Evolutionary conservation across 1,140 invertebrate species (phyloP).

Genomic region (Atta texana): DNA sequence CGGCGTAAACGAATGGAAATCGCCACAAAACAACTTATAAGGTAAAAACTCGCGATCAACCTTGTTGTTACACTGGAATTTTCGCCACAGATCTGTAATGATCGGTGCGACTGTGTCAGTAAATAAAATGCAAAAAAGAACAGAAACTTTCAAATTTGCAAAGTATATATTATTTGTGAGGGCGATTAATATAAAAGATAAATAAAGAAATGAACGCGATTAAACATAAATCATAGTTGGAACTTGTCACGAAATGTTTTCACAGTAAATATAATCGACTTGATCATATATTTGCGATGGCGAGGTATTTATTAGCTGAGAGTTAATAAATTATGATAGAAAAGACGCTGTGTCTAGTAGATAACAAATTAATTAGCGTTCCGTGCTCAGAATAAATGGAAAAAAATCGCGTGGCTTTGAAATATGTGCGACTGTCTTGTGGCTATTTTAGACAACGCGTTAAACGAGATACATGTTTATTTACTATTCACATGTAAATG

Average conservation of each 20-base stretch:
- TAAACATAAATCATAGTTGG: constrained; percentile 31
- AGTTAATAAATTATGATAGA: neutral
- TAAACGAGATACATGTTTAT: constrained; percentile 1
- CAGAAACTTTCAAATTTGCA: neutral
- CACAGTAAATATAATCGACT: neutral
- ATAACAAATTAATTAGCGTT: constrained; percentile 34
- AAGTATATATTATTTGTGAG: neutral
- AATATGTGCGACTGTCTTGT: neutral
- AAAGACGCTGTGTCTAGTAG: neutral
- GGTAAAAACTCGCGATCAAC: constrained; percentile 15
- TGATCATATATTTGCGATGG: neutral
- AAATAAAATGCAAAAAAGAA: neutral
- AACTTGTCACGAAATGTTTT: neutral
- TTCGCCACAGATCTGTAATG: neutral
- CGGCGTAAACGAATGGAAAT: constrained; percentile 17
- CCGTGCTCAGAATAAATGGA: neutral
- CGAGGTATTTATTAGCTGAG: neutral
- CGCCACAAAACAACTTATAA: constrained; percentile 15
- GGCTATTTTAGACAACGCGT: constrained; percentile 18
- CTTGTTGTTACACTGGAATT: neutral
- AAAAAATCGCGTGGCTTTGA: neutral
- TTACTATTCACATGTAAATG: constrained; percentile 7
- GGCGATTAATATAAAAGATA: neutral
- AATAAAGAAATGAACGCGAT: constrained; percentile 16
- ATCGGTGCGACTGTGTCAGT: neutral